phyloP scores from a whole-genome alignment of 2,888 invertebrate species.

The Brenthis daphne region DNA sequence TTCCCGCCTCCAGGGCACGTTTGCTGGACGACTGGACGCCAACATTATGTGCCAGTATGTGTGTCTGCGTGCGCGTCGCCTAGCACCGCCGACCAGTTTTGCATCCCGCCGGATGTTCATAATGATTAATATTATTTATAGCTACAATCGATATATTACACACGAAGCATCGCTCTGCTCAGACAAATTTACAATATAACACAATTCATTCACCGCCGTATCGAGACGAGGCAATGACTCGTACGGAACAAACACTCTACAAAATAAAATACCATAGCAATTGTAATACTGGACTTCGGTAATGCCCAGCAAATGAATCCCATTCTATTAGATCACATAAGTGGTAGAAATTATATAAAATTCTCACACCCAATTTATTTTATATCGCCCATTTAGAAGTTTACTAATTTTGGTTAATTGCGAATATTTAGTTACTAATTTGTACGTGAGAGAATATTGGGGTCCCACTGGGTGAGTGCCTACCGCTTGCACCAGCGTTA shows the following conservation, averaged over 20 bases:
- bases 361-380: too few species aligned
- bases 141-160: slow-evolving; percentile 15
- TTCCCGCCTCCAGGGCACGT: too few species aligned
- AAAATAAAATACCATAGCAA: slow-evolving; percentile 13
- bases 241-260: slow-evolving; percentile 7
- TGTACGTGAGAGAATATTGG: slow-evolving; percentile 14
- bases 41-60: background rate
- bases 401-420: background rate
- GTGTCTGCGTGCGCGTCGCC: slow-evolving; percentile 43
- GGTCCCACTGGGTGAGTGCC: slow-evolving; percentile 1
- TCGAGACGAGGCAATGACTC: background rate
- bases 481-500: background rate
- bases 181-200: slow-evolving; percentile 33
- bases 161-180: background rate
- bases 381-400: background rate
- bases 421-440: slow-evolving; percentile 21
- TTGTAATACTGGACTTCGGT: background rate
- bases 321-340: too few species aligned
- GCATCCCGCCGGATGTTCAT: slow-evolving; percentile 51
- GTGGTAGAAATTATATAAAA: too few species aligned
- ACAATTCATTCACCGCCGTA: slow-evolving; percentile 9
- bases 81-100: slow-evolving; percentile 61
- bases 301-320: background rate
- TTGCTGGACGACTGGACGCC: too few species aligned
- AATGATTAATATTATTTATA: slow-evolving; percentile 24